Evolutionary conservation across 2,797 vertebrate species (phyloP).

Genomic region (Petrocephalus sullivani): DNA sequence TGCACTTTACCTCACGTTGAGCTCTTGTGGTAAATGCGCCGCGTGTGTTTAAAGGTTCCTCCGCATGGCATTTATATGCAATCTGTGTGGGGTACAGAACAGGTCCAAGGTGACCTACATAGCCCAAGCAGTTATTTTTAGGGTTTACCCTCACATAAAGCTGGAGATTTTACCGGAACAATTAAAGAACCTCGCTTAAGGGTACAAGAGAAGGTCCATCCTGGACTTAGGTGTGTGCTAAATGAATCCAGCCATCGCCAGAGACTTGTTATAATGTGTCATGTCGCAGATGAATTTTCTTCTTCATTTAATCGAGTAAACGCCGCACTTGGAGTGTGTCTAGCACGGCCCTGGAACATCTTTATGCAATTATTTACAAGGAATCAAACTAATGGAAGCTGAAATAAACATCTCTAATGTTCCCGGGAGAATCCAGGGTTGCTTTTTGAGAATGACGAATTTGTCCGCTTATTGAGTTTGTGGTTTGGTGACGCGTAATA

Average conservation of each 20-base stretch:
- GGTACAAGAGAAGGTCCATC: background rate
- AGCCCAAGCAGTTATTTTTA: conserved; percentile 14
- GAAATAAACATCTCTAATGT: conserved; percentile 7
- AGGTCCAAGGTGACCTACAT: conserved; percentile 8
- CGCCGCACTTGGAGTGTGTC: background rate
- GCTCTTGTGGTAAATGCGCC: background rate
- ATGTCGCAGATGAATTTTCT: background rate
- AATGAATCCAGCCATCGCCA: background rate
- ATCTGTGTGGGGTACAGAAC: conserved; percentile 1
- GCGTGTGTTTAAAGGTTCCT: background rate
- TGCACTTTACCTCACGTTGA: conserved; percentile 18
- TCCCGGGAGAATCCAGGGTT: background rate
- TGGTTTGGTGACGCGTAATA: background rate
- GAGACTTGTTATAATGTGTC: background rate
- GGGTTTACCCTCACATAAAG: background rate
- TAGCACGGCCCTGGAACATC: background rate
- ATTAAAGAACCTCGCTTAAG: conserved; percentile 13
- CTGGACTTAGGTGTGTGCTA: background rate
- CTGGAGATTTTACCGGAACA: background rate
- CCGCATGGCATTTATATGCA: conserved; percentile 8
- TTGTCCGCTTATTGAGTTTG: conserved; percentile 8
- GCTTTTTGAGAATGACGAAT: conserved; percentile 8
- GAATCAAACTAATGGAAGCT: conserved; percentile 5
- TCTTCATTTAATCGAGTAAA: background rate
- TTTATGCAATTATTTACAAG: conserved; percentile 16